Evolutionary conservation across 1,140 invertebrate genomes (phyloP), one percentile per base, ranked within the genome.

Genomic region (Orius insidiosus): DNA sequence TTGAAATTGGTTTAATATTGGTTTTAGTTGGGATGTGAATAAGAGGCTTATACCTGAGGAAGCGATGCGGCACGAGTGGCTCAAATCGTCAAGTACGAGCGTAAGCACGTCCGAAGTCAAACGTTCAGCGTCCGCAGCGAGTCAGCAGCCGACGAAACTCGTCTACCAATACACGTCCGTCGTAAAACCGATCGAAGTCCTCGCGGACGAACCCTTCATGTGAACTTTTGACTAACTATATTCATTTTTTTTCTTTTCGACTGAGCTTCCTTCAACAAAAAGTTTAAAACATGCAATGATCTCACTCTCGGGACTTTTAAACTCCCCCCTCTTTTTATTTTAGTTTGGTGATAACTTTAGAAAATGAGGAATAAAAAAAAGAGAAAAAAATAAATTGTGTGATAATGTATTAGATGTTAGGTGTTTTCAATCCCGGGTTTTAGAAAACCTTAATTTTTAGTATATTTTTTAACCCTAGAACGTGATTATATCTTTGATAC

Each of bases 21-120:
- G n/a, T n/a, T n/a, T n/a, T 61, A 85, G 81, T 60, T 98, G 93
- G 93, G 90, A 96, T 66, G 83, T 92, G 9, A 79, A 85, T 53
- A 78, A 81, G 51, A 72, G 94, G 45, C 80, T 97, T 76, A 94
- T 84, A 11, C 89, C 93, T 2, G 80, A 84, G 41, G 90, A 97
- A 58, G 83, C 83, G 16, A 68, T 78, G 35, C 69, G 72, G 33
- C 82, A 85, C 61, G 79, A 82, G 57, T 85, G 81, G 71, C 65
- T 86, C 35, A 65, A 59, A 50, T 55, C 59, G 3, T 61, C 58
- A 0, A 34, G 46, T 46, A 39, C 32, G 30, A 14, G 32, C 45
- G 40, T 14, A 3, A 10, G 11, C 14, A 11, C 18, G n/a, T 41
- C 47, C 10, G 48, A 49, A 13, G 41, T 51, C 8, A 41, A 46